Evolutionary conservation across 1,140 invertebrate genomes (phyloP).

Genomic region (Danaus melanippus): DNA sequence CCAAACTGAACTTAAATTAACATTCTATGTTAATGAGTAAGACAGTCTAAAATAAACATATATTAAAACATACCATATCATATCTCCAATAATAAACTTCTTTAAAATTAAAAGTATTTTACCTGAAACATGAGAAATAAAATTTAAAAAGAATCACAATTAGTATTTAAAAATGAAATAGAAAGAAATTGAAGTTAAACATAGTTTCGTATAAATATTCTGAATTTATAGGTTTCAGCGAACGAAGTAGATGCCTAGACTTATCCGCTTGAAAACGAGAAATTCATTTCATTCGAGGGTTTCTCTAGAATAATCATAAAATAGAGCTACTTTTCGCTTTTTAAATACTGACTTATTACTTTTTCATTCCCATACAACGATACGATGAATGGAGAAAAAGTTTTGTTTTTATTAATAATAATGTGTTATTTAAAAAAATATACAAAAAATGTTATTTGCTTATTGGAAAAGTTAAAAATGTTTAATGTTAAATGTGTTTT

Average conservation of each 20-base stretch:
- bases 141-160: too few species aligned
- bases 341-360: constrained; percentile 12
- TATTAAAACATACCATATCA: too few species aligned
- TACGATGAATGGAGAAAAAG: neutral
- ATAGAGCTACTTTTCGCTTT: constrained; percentile 19
- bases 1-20: too few species aligned
- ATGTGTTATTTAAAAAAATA: constrained; percentile 4
- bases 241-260: constrained; percentile 17
- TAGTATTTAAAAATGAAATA: too few species aligned
- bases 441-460: constrained; percentile 5
- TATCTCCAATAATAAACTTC: too few species aligned
- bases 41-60: too few species aligned
- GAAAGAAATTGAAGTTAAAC: too few species aligned
- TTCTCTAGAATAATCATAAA: constrained; percentile 19
- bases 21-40: too few species aligned
- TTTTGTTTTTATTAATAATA: neutral
- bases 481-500: too few species aligned
- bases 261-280: constrained; percentile 18
- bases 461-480: neutral
- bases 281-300: constrained; percentile 24
- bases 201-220: constrained; percentile 2
- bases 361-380: neutral
- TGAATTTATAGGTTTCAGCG: constrained; percentile 23
- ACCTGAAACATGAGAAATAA: too few species aligned
- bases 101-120: too few species aligned